Conservation (phyloP, 2,797 vertebrate species). For the Hemibagrus guttatus region DNA sequence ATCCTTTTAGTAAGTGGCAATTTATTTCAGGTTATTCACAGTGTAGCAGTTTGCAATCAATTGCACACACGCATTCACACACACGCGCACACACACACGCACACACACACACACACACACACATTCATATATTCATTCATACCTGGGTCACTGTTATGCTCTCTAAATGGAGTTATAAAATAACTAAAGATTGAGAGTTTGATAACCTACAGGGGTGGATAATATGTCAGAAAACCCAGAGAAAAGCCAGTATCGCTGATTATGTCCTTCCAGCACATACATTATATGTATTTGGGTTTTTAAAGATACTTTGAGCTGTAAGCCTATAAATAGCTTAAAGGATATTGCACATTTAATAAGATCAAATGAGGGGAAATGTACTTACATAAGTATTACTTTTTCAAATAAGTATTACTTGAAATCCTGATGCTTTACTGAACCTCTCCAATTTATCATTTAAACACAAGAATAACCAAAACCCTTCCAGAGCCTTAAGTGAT, state of each 20-base stretch:
- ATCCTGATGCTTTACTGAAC: background rate
- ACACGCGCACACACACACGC: no score
- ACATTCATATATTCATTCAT: background rate
- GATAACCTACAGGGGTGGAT: background rate
- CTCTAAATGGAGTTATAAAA: background rate
- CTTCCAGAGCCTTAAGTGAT: slow-evolving; percentile 31
- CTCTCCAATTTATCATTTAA: slow-evolving; percentile 4
- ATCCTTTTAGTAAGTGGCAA: background rate
- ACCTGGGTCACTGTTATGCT: background rate
- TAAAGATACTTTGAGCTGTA: background rate
- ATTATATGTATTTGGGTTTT: background rate
- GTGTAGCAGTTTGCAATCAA: background rate
- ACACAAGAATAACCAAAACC: slow-evolving; percentile 19
- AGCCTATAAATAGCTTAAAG: slow-evolving; percentile 11
- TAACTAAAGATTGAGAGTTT: background rate
- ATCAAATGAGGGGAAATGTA: background rate
- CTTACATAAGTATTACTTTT: background rate
- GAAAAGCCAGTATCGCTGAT: background rate
- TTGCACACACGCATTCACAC: background rate
- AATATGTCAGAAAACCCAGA: background rate
- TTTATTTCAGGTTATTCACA: background rate
- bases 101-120: background rate
- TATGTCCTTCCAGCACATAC: background rate
- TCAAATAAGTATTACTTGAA: background rate
- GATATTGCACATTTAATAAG: background rate